These are phyloP conservation scores for Dastarcus helophoroides DNA, from an alignment of 2,888 invertebrate species.

Conservation along the genomic window DNA sequence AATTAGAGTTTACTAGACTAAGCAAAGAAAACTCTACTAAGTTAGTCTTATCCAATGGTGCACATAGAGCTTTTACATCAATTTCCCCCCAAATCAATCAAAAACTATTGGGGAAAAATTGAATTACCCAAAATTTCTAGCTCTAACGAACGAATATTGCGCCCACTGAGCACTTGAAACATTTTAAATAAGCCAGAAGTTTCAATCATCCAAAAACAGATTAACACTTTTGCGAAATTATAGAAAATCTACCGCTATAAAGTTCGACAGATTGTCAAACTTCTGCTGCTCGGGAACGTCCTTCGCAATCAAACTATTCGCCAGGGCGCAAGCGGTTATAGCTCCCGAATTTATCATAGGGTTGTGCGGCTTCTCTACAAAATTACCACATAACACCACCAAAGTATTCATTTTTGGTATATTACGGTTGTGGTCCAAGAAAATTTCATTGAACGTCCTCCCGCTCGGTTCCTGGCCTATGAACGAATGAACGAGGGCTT, in stretches of 20 bases:
- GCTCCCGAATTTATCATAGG: constrained; percentile 95
- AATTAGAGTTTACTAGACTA: no score
- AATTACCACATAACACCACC: constrained; percentile 10
- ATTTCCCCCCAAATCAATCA: no score
- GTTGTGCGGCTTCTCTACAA: constrained; percentile 83
- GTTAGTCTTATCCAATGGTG: no score
- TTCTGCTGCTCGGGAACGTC: constrained; percentile 73
- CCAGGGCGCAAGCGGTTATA: constrained; percentile 71
- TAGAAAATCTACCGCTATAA: constrained; percentile 48
- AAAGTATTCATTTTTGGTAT: constrained; percentile 11
- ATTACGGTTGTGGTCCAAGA: constrained; percentile 76
- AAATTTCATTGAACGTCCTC: constrained; percentile 81
- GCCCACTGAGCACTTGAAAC: no score
- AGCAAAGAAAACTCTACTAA: no score
- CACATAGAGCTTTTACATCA: no score
- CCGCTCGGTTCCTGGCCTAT: constrained; percentile 91
- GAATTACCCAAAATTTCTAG: no score
- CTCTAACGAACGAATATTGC: no score
- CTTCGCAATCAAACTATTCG: constrained; percentile 61
- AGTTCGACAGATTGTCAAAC: constrained; percentile 70
- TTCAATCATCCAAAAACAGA: no score
- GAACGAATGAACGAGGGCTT: constrained; percentile 76
- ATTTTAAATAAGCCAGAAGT: no score
- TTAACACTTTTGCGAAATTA: no score
- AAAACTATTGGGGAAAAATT: no score